Percentiles rank a stretch among this genome's conserved stretches.
Evolutionary conservation across 2,113 vertebrate genomes (phyloP).

Genomic region (Colossoma macropomum): DNA sequence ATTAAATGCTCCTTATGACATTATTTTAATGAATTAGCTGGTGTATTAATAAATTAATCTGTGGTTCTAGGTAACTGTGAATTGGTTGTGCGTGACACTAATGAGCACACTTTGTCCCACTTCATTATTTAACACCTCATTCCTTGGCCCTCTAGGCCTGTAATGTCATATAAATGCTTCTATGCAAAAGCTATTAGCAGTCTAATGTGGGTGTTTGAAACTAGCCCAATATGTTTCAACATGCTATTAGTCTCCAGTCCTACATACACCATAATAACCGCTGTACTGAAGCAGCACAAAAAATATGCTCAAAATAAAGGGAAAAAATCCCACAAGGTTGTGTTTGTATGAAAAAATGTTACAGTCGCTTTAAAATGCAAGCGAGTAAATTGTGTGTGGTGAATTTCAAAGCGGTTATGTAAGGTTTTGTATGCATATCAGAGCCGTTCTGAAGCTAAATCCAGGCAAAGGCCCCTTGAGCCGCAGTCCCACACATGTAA

Average conservation of each 20-base stretch:
- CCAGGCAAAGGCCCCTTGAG: conserved; percentile 19
- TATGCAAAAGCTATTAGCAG: background rate
- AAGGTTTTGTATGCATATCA: conserved; percentile 20
- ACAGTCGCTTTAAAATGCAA: conserved; percentile 22
- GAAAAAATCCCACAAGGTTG: background rate
- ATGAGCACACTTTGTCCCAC: background rate
- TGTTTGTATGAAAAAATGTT: conserved; percentile 20
- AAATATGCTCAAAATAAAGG: background rate
- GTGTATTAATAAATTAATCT: background rate
- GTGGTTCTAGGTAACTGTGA: background rate
- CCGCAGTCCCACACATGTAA: conserved; percentile 42
- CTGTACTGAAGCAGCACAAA: background rate
- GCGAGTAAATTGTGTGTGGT: conserved; percentile 5
- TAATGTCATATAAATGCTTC: background rate
- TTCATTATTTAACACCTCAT: background rate
- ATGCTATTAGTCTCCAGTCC: background rate
- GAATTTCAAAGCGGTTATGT: conserved; percentile 33
- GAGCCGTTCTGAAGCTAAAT: conserved; percentile 23
- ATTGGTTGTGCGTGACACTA: background rate
- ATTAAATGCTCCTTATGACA: background rate
- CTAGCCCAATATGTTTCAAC: background rate
- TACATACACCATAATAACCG: background rate
- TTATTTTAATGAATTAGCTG: background rate
- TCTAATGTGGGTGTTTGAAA: background rate
- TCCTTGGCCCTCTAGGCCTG: background rate